Evolutionary conservation across 92 coral and sea anemone species (phyloP).

Genomic region (Meandrina meandrites): DNA sequence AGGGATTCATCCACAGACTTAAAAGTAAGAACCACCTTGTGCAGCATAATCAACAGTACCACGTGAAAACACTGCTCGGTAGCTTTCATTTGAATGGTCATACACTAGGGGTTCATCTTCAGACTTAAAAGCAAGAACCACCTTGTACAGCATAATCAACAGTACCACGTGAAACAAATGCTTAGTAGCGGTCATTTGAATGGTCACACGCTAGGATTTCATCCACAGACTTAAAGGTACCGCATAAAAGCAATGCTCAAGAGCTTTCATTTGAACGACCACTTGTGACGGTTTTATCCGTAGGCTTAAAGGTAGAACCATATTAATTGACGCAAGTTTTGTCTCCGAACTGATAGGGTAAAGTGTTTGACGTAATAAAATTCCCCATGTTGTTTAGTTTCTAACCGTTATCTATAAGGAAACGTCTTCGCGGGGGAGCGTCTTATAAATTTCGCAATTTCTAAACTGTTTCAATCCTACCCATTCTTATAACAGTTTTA

Average conservation of each 20-base stretch:
- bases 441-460: no score
- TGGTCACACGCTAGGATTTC: neutral
- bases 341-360: neutral
- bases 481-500: neutral
- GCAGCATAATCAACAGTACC: neutral
- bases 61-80: no score
- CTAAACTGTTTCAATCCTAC: no score
- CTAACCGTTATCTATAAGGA: neutral
- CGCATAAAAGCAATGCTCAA: neutral
- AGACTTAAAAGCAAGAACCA: neutral
- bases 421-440: no score
- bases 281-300: neutral
- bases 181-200: neutral
- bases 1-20: neutral
- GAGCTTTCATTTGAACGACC: neutral
- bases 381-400: neutral
- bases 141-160: neutral
- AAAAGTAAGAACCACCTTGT: no score
- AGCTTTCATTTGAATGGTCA: neutral
- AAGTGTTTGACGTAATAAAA: neutral
- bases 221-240: neutral
- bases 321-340: no score
- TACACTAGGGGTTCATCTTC: neutral
- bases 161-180: neutral
- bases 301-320: neutral